Percentiles rank a stretch among this genome's conserved stretches.
These are phyloP conservation scores for Acanthiza pusilla DNA, from an alignment of 2,797 vertebrate species.

Conservation along the genomic window DNA sequence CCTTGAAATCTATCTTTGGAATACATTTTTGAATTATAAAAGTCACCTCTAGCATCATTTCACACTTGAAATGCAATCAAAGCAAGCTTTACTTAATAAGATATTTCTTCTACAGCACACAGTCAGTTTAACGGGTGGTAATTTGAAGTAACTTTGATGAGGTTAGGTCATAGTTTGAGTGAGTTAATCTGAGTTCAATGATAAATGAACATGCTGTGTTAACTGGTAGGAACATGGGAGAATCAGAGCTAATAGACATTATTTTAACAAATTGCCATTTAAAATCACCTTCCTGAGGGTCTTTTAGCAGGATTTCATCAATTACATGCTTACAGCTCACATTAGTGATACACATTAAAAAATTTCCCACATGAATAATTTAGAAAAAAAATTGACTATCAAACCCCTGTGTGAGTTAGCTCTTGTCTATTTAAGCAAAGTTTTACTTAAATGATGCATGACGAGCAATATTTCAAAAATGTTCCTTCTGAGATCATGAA, in stretches of 20 bases:
- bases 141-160: slow-evolving; percentile 57
- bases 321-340: slow-evolving; percentile 66
- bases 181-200: slow-evolving; percentile 61
- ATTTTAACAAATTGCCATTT: slow-evolving; percentile 70
- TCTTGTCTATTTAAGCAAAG: slow-evolving; percentile 22
- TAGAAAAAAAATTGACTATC: neutral
- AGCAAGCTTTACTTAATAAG: neutral
- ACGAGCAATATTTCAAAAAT: neutral
- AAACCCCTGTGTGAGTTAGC: slow-evolving; percentile 14
- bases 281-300: slow-evolving; percentile 63
- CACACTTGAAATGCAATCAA: slow-evolving; percentile 26
- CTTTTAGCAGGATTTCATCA: slow-evolving; percentile 63
- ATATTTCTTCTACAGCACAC: neutral
- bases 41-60: neutral
- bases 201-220: slow-evolving; percentile 60
- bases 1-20: neutral
- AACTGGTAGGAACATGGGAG: slow-evolving; percentile 53
- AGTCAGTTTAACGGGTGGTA: slow-evolving; percentile 25
- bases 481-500: neutral
- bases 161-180: slow-evolving; percentile 54
- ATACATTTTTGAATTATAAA: neutral
- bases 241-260: slow-evolving; percentile 66
- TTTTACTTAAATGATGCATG: slow-evolving; percentile 31
- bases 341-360: slow-evolving; percentile 66
- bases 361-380: slow-evolving; percentile 58